Evolutionary conservation across 2,113 vertebrate genomes (phyloP), one percentile per base, ranked within the genome.

Genomic region (Hiodon alosoides): DNA sequence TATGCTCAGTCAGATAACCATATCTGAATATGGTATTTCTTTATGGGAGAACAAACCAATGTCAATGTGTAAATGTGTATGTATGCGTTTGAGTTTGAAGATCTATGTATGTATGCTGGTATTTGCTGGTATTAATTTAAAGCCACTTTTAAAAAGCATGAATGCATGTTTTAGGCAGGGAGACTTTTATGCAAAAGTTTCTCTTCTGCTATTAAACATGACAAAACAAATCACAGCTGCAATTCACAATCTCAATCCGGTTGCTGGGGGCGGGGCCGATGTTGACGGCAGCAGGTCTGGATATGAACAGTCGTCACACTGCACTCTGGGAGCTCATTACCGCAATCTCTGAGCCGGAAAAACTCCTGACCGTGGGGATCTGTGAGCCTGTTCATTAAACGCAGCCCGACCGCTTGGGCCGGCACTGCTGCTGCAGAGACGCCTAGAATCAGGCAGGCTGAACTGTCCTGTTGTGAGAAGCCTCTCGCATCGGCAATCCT

Each of bases 311-410:
- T 78, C 81, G 72, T 72, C 84, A 83, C 76, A 78, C 53, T 77
- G 85, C 87, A 87, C 86, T 88, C 81, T 85, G 88, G 88, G 89
- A 90, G 87, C 90, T 90, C 87, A 89, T 90, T 91, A 92, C 81
- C 51, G 83, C 72, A 78, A 76, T 81, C 77, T 84, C 76, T 72
- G 87, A 80, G 84, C 83, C 76, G 75, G 75, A 83, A 84, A 85
- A 85, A 69, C 77, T 57, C 31, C 74, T 77, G 74, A 79, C 2
- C 47, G 71, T 78, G 78, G 81, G 79, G 78, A 82, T 85, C 81
- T 83, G 79, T 78, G 86, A 85, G 85, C 74, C 86, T 83, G 84
- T 84, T 86, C 79, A 84, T 81, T 85, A 83, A 84, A 79, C 83
- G 76, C 83, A 83, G 72, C 83, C 78, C 80, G n/a, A 70, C 62